Conservation (phyloP, 1,140 invertebrate species). For the Sarcophaga peregrina region DNA sequence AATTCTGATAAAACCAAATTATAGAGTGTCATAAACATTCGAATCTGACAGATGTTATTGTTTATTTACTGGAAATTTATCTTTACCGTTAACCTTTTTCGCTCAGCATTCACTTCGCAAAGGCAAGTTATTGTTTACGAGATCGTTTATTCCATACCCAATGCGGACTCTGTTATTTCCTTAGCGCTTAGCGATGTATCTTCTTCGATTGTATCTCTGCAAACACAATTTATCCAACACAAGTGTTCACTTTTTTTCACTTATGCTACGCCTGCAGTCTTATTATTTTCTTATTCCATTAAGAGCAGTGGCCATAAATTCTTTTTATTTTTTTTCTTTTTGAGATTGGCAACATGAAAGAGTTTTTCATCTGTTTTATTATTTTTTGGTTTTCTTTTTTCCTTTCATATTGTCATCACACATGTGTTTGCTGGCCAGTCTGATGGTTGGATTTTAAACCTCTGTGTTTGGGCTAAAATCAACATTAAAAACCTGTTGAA, state of each 20-base stretch:
- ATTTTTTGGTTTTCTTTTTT: background rate
- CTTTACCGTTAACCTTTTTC: too few species aligned
- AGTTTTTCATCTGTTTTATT: background rate
- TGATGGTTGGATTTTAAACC: background rate
- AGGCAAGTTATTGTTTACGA: background rate
- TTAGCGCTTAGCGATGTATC: background rate
- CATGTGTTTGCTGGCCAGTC: background rate
- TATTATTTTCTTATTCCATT: constrained; percentile 26
- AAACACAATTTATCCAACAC: constrained; percentile 20
- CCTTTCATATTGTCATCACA: constrained; percentile 26
- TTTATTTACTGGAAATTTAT: background rate
- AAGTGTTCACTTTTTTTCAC: constrained; percentile 19
- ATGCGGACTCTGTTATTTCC: background rate
- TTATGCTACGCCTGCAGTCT: background rate
- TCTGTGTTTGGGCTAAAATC: constrained; percentile 21
- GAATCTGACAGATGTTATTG: background rate
- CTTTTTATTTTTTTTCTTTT: too few species aligned
- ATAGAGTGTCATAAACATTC: background rate
- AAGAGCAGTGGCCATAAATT: constrained; percentile 19
- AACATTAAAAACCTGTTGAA: constrained; percentile 49
- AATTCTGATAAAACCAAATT: background rate
- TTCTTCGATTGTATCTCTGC: background rate
- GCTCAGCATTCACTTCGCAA: background rate
- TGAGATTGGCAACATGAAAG: constrained; percentile 11
- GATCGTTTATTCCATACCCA: background rate